Evolutionary conservation across 2,888 invertebrate genomes (phyloP).

Genomic region (Amblyteles armatorius): DNA sequence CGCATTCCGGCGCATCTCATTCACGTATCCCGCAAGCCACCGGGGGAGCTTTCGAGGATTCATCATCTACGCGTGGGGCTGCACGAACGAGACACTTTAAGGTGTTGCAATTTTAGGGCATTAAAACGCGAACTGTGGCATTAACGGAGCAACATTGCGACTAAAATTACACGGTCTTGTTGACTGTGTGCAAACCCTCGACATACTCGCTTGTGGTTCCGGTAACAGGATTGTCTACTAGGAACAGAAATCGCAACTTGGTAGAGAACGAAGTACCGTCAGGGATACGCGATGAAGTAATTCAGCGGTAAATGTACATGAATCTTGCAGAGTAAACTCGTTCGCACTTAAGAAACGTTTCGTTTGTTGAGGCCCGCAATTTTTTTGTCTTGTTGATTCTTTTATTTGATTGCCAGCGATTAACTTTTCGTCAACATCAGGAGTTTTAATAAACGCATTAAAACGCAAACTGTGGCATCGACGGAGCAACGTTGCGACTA

Average conservation of each 20-base stretch:
- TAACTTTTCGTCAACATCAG: neutral
- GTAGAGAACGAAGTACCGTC: too few relatives aligned
- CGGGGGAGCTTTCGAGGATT: neutral
- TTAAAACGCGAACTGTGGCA: too few relatives aligned
- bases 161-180: neutral
- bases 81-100: neutral
- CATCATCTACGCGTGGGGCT: neutral
- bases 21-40: neutral
- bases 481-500: too few relatives aligned
- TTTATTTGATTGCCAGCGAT: neutral
- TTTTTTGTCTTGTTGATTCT: neutral
- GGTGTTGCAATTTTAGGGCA: neutral
- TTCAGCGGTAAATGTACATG: neutral
- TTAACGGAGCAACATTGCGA: neutral
- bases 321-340: neutral
- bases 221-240: too few relatives aligned
- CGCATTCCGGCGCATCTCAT: constrained; percentile 5
- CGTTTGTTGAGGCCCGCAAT: too few relatives aligned
- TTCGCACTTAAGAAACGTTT: too few relatives aligned
- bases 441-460: too few relatives aligned
- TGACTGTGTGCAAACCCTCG: too few relatives aligned
- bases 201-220: too few relatives aligned
- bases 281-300: neutral
- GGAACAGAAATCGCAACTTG: too few relatives aligned
- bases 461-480: too few relatives aligned